Evolutionary conservation across 2,888 invertebrate genomes (phyloP), one percentile per base, ranked within the genome.

Genomic region (Acanthosepion pharaonis): DNA sequence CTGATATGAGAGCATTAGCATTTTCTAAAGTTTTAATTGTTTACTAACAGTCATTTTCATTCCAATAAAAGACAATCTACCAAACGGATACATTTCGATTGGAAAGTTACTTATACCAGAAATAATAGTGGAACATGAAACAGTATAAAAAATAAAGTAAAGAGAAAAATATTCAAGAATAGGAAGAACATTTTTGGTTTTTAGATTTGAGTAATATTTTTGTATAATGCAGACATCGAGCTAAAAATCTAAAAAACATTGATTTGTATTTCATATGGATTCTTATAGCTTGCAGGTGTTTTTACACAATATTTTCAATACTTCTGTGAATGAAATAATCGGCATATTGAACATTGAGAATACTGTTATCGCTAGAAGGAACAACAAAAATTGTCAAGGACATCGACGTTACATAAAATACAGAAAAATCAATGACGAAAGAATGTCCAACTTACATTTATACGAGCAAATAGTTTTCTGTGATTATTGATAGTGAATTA

Each of bases 281-380:
- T 78, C 78, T n/a, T 11, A n/a, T 78, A 3, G 78, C 78, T 78
- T 15, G n/a, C 78, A 78, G 78, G n/a, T 78, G 78, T n/a, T 78
- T 78, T 78, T 78, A n/a, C 15, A 78, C 78, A 78, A 78, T n/a
- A 78, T 78, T 78, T 78, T 78, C 78, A 78, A 78, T 78, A 78
- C n/a, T 78, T 78, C 78, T n/a, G n/a, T 78, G n/a, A 78, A 78
- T 78, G 78, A 78, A 78, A 78, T 78, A 78, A 78, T 78, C n/a
- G 11, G 78, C n/a, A 78, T 33, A 78, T 78, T 78, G 78, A 78
- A 78, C 78, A 33, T n/a, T 78, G 3, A n/a, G 15, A 78, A n/a
- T 78, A 33, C 33, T n/a, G n/a, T 18, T 78, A n/a, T 78, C 9
- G 78, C 78, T 78, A 78, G n/a, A 33, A 33, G 78, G 78, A 78